Evolutionary conservation across 2,797 vertebrate genomes (phyloP).

Genomic region (Tympanoctomys barrerae): DNA sequence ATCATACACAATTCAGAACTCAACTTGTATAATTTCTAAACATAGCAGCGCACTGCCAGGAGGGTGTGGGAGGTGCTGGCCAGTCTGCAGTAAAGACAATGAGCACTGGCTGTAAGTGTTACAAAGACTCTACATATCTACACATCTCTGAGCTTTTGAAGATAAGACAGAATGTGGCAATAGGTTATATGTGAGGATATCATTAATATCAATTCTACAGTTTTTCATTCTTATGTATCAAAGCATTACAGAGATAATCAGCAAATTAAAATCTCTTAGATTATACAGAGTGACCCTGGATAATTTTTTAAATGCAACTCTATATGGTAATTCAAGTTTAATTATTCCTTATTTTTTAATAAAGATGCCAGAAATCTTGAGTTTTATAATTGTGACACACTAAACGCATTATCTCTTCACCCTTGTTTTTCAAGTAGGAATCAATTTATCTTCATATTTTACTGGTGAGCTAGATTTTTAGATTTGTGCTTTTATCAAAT

Average conservation of each 20-base stretch:
- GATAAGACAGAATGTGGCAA: slow-evolving; percentile 37
- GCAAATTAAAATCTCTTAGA: slow-evolving; percentile 61
- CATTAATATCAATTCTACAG: slow-evolving; percentile 41
- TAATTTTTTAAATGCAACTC: slow-evolving; percentile 68
- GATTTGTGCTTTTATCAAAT: slow-evolving; percentile 27
- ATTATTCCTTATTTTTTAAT: slow-evolving; percentile 14
- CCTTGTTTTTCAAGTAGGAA: background rate
- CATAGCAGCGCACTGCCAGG: background rate
- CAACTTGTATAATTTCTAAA: background rate
- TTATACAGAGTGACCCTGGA: slow-evolving; percentile 46
- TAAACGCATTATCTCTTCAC: background rate
- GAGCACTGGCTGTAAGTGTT: background rate
- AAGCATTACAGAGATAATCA: slow-evolving; percentile 33
- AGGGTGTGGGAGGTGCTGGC: background rate
- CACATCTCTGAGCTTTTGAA: background rate
- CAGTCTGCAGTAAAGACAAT: background rate
- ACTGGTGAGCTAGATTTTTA: background rate
- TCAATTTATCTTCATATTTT: slow-evolving; percentile 24
- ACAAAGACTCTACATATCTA: background rate
- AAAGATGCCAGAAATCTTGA: slow-evolving; percentile 47
- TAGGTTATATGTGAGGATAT: slow-evolving; percentile 45
- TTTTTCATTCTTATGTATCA: slow-evolving; percentile 68
- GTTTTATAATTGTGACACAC: slow-evolving; percentile 55
- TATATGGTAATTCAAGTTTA: slow-evolving; percentile 66
- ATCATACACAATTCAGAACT: background rate